Base-by-base conservation (phyloP, 2,113 vertebrate genomes). In the Peromyscus californicus region DNA sequence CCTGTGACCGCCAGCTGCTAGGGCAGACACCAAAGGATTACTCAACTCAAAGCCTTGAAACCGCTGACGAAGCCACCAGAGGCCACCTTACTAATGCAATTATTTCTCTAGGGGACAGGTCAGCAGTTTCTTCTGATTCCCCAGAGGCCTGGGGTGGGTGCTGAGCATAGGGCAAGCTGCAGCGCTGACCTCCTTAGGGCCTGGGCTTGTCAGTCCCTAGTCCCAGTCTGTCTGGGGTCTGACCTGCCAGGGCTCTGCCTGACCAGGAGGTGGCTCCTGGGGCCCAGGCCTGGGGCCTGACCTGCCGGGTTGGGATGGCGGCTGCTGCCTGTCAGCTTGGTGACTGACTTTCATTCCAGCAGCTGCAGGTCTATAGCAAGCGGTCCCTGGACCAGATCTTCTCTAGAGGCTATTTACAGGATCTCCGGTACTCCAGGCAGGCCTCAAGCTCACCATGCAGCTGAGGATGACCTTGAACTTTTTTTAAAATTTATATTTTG, bases 1-100 rank as follows among this genome's bases (percentile, higher is more conserved):
- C 97, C 39, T 26, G 98, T 98, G 98, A 98, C 98, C 95, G 98
- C 98, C 80, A 97, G 97, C 96, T 98, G 98, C 98, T 97, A 96
- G 98, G 98, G 98, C 98, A 99, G 98, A 98, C 98, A 97, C 98
- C 98, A 98, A 0, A 0, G 98, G 98, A 99, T 99, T 99, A 99
- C 90, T 76, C 94, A 89, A 96, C 98, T 98, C 98, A 98, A 99
- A 99, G 98, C 98, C 98, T 96, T 1, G 94, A 96, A 98, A 98
- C 88, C 98, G 97, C 95, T 97, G 98, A 98, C 76, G 1, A 96
- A 96, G 96, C 97, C 69, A 97, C 97, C 97, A 97, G 96, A 98
- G 97, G 97, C 96, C 31, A 3, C 98, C 97, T 99, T 98, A 98
- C 98, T 98, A 99, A 99, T 98, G 98, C 98, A 98, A 97, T 99